These are phyloP conservation scores for Lypha dubia DNA, from an alignment of 2,888 invertebrate genomes.

Conservation along the genomic window DNA sequence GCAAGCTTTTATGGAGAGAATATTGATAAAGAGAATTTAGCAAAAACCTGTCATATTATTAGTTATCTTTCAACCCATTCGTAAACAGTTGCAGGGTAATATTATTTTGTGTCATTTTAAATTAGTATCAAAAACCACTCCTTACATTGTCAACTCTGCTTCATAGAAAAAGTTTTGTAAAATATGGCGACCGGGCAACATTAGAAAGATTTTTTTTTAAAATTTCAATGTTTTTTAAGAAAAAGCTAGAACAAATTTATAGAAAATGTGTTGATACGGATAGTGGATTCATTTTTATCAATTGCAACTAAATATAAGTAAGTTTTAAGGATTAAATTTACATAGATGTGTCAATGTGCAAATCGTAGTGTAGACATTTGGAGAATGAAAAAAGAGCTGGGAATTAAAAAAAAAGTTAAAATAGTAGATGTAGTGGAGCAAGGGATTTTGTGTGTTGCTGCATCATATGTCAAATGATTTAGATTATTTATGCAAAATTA, in stretches of 20 bases:
- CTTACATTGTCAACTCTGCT: slow-evolving; percentile 60
- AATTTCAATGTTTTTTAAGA: slow-evolving; percentile 54
- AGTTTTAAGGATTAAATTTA: slow-evolving; percentile 38
- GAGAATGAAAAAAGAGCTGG: slow-evolving; percentile 64
- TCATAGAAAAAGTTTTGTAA: slow-evolving; percentile 66
- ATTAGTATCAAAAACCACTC: slow-evolving; percentile 51
- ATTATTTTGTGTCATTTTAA: slow-evolving; percentile 3
- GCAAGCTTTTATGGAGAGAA: not conserved
- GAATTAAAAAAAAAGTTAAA: slow-evolving; percentile 54
- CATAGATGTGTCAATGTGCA: slow-evolving; percentile 58
- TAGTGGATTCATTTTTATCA: slow-evolving; percentile 53
- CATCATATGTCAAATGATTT: slow-evolving; percentile 63
- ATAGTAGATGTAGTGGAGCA: slow-evolving; percentile 56
- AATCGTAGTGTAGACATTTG: slow-evolving; percentile 71
- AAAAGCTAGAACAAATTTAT: slow-evolving; percentile 51
- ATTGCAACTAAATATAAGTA: slow-evolving; percentile 59
- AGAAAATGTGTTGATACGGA: slow-evolving; percentile 68
- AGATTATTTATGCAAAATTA: slow-evolving; percentile 33
- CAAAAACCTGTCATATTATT: slow-evolving; percentile 13
- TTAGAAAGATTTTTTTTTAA: slow-evolving; percentile 54
- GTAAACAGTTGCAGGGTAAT: slow-evolving; percentile 58
- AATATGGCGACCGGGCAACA: slow-evolving; percentile 75
- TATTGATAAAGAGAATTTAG: not conserved
- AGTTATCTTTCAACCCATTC: slow-evolving; percentile 40
- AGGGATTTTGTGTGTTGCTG: slow-evolving; percentile 48